Percentiles rank a stretch among this genome's conserved stretches.
Conservation (phyloP, 23 tunicate species). For the Clavelina lepadiformis region DNA sequence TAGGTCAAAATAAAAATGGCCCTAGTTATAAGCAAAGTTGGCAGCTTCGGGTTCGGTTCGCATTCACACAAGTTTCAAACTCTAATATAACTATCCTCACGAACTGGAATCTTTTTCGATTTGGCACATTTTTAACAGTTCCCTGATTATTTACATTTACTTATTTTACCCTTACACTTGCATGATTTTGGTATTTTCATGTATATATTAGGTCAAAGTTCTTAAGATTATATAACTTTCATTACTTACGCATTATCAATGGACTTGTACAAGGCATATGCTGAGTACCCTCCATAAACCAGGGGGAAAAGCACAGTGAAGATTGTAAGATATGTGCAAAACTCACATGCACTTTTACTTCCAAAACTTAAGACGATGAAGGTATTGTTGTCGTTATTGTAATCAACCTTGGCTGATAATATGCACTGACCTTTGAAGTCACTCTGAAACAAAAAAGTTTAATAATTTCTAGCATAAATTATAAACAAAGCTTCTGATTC, state of each 20-base stretch:
- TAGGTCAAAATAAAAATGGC: too few relatives aligned
- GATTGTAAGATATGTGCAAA: constrained; percentile 76
- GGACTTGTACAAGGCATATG: constrained; percentile 66
- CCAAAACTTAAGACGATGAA: constrained; percentile 47
- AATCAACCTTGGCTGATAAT: constrained; percentile 33
- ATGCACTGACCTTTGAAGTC: constrained; percentile 67
- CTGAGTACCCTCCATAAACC: constrained; percentile 65
- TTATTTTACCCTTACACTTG: too few relatives aligned
- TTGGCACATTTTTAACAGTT: too few relatives aligned
- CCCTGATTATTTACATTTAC: too few relatives aligned
- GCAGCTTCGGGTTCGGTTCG: too few relatives aligned
- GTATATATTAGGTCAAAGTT: background rate
- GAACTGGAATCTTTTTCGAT: too few relatives aligned
- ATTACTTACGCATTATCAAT: constrained; percentile 76
- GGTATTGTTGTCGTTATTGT: constrained; percentile 13
- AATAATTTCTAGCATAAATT: too few relatives aligned
- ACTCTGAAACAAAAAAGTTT: constrained; percentile 56
- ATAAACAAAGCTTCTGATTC: background rate
- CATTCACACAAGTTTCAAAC: too few relatives aligned
- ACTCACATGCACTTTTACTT: constrained; percentile 46
- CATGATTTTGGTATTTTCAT: background rate
- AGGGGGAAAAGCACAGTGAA: constrained; percentile 62
- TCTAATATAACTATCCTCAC: too few relatives aligned
- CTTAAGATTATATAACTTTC: background rate
- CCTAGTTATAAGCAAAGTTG: too few relatives aligned